Percentiles rank a stretch among this genome's conserved stretches.
Conservation (phyloP, 2,113 vertebrate genomes). For the Salvelinus alpinus region DNA sequence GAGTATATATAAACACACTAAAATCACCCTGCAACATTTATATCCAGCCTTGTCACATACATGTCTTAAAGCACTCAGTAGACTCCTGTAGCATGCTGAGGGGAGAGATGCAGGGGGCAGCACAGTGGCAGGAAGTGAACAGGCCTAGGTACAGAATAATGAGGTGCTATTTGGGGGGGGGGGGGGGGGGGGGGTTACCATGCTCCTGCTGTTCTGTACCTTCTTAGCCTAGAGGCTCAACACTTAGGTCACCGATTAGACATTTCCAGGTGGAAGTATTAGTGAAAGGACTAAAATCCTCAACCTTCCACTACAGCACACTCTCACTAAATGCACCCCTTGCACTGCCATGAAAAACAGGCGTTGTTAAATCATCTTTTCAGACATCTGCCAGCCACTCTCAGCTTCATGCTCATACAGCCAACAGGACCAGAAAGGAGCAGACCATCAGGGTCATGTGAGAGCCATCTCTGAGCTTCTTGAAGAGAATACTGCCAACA, state of each 20-base stretch:
- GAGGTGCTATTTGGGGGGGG: conserved; percentile 11
- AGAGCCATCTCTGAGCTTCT: neutral
- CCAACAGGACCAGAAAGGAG: conserved; percentile 1
- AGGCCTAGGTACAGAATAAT: conserved; percentile 18
- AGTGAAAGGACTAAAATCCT: conserved; percentile 25
- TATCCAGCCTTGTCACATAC: too few species aligned
- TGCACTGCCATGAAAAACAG: neutral
- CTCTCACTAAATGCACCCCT: conserved; percentile 10
- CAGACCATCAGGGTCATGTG: neutral
- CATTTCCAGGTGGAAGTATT: conserved; percentile 6
- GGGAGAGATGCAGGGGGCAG: conserved; percentile 36
- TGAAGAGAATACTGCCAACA: neutral
- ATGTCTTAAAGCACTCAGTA: neutral
- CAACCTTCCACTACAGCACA: conserved; percentile 19
- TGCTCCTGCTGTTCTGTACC: neutral
- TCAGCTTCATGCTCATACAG: neutral
- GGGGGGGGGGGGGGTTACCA: neutral
- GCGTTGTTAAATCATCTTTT: neutral
- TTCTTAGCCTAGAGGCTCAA: neutral
- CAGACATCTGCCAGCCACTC: neutral
- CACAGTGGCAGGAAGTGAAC: conserved; percentile 48
- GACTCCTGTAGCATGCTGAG: conserved; percentile 38
- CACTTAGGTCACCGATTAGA: neutral
- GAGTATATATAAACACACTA: neutral
- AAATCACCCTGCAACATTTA: conserved; percentile 2